A percentile compares a stretch with the other conserved stretches of the same genome.
Conservation (phyloP, 2,797 vertebrate species). For the Typhlichthys eigenmanni region DNA sequence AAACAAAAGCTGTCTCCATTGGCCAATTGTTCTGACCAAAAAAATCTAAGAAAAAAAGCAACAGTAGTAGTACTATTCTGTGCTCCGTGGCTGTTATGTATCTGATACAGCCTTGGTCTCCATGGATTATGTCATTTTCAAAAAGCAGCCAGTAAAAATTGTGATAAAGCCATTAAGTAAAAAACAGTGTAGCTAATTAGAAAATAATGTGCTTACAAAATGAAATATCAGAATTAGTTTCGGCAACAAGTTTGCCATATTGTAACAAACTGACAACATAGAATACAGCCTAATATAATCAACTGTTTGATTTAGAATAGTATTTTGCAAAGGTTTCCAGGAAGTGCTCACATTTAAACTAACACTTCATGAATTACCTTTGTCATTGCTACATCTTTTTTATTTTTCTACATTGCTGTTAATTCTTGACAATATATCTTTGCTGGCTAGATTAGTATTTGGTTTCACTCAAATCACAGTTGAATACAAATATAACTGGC, state of each 20-base stretch:
- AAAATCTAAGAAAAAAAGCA: not conserved
- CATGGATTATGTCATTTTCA: not conserved
- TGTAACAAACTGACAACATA: too few species aligned
- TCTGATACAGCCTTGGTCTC: constrained; percentile 13
- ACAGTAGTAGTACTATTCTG: constrained; percentile 44
- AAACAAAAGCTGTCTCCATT: not conserved
- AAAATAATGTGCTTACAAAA: constrained; percentile 1
- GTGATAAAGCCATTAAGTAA: constrained; percentile 12
- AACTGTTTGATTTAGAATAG: constrained; percentile 1
- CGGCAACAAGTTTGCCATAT: constrained; percentile 6
- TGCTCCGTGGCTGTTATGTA: constrained; percentile 1
- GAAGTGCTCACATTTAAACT: constrained; percentile 37
- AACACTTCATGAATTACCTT: not conserved
- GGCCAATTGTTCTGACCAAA: constrained; percentile 21
- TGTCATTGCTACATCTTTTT: constrained; percentile 6
- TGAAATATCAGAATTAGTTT: constrained; percentile 13
- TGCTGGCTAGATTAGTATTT: constrained; percentile 61
- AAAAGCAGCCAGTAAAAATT: too few species aligned
- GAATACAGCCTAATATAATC: too few species aligned
- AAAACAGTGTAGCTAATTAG: constrained; percentile 7
- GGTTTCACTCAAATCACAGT: constrained; percentile 59
- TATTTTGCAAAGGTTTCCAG: constrained; percentile 12
- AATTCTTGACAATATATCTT: constrained; percentile 35
- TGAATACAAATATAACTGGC: constrained; percentile 33
- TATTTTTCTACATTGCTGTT: constrained; percentile 23